Percentiles rank a stretch among this genome's conserved stretches.
Conservation (phyloP, 2,888 invertebrate species). For the Rambutsinella grinnellia region DNA sequence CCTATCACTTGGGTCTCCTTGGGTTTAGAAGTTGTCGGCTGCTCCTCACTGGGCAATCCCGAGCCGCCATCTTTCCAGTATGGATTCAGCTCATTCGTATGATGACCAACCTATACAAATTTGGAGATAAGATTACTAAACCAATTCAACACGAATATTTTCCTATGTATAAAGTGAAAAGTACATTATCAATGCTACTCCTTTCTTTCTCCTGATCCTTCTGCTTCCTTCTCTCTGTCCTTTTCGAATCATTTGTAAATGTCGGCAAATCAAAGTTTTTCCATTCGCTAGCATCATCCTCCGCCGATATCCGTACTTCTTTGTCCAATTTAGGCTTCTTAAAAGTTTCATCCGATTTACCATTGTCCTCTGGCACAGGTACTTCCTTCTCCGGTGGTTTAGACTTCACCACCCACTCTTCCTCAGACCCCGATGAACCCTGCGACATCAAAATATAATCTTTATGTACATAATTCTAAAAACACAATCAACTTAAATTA, state of each 20-base stretch:
- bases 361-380: not conserved
- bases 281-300: slow-evolving; percentile 51
- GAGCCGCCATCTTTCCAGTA: slow-evolving; percentile 92
- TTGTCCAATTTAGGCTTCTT: slow-evolving; percentile 37
- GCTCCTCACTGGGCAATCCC: slow-evolving; percentile 77
- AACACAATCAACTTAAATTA: no score
- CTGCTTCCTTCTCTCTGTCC: slow-evolving; percentile 49
- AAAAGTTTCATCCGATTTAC: slow-evolving; percentile 25
- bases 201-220: slow-evolving; percentile 40
- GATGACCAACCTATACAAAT: slow-evolving; percentile 75
- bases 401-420: slow-evolving; percentile 22
- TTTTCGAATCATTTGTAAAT: slow-evolving; percentile 59
- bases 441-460: not conserved
- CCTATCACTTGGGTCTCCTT: slow-evolving; percentile 69
- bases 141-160: no score
- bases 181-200: slow-evolving; percentile 56
- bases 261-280: slow-evolving; percentile 57
- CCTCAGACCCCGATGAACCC: slow-evolving; percentile 1
- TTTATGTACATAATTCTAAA: no score
- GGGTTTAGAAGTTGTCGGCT: no score
- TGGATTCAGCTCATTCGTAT: slow-evolving; percentile 86
- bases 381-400: not conserved
- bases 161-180: not conserved
- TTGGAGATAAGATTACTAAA: not conserved
- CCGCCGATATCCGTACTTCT: not conserved